Base-by-base conservation (phyloP, 1,140 invertebrate species). In the Philaenus spumarius region DNA sequence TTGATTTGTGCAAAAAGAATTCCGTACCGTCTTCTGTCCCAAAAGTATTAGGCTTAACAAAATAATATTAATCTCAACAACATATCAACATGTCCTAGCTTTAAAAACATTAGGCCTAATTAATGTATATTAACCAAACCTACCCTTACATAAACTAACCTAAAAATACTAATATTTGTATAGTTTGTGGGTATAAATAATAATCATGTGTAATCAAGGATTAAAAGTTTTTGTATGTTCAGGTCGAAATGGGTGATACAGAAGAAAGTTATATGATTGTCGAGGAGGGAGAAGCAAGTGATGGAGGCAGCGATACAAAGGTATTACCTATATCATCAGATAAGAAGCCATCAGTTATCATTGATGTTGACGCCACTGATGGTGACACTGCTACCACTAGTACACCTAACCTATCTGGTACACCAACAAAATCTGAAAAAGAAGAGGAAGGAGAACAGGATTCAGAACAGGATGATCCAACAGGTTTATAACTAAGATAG, bases 401-500 rank as follows among this genome's bases (percentile, higher is more conserved):
- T 15, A 55, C 17, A 23, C 15, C 46, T 30, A 22, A 46, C 34
- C 23, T 14, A 15, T 50, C 62, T 52, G 23, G 30, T 39, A 37
- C 43, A 6, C 40, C 52, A 4, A 24, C 56, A n/a, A 65, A 68
- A 52, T 11, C 26, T 39, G 63, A 66, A 46, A 68, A 70, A 53
- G 68, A 70, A 50, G 68, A 70, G 52, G 69, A 71, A 54, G 62
- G 60, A 14, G 69, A 69, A 58, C 63, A 64, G 19, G 74, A 77
- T 63, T 72, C 72, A n/a, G 75, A 77, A 62, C 68, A 71, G 58
- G 75, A 76, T 52, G 74, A 77, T 62, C 71, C 71, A 2, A 73
- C 73, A 64, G 89, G 88, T 24, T 77, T 93, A 22, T 3, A 9
- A n/a, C n/a, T n/a, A n/a, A n/a, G n/a, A n/a, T n/a, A n/a, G n/a